Conservation (phyloP, 2,113 vertebrate genomes). For the Platichthys flesus region DNA sequence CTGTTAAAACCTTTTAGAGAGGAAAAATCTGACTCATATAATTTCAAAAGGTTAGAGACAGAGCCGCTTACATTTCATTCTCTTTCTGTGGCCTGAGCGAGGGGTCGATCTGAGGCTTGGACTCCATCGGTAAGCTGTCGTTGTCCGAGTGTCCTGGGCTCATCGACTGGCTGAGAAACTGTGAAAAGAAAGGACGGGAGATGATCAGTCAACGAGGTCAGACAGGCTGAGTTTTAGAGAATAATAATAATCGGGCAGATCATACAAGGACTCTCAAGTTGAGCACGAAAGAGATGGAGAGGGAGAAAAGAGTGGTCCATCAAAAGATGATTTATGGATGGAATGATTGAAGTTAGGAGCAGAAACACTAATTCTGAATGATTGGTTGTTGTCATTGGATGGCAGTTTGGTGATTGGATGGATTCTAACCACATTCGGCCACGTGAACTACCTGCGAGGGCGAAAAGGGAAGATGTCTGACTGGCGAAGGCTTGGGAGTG, state of each 20-base stretch:
- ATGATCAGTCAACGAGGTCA: neutral
- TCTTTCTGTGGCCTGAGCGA: conserved; percentile 89
- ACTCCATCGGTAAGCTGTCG: conserved; percentile 85
- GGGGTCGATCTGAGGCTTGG: conserved; percentile 86
- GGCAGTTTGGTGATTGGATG: conserved; percentile 82
- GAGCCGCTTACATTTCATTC: conserved; percentile 87
- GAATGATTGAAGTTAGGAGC: neutral
- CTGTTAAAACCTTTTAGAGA: neutral
- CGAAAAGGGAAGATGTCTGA: conserved; percentile 92
- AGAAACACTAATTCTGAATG: conserved; percentile 66
- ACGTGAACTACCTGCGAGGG: conserved; percentile 92
- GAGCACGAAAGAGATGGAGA: neutral
- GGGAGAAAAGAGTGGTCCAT: neutral
- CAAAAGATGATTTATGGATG: neutral
- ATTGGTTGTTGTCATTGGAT: conserved; percentile 33
- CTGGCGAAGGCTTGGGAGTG: conserved; percentile 86
- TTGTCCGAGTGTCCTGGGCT: conserved; percentile 87
- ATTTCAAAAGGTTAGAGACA: neutral
- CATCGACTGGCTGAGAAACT: conserved; percentile 94
- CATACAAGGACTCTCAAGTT: neutral
- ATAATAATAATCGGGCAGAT: neutral
- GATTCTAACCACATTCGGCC: conserved; percentile 79
- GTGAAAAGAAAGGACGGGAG: conserved; percentile 44
- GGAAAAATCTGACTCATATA: neutral
- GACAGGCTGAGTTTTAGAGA: neutral